Evolutionary conservation across 2,888 invertebrate genomes (phyloP).

Genomic region (Hyles lineata): DNA sequence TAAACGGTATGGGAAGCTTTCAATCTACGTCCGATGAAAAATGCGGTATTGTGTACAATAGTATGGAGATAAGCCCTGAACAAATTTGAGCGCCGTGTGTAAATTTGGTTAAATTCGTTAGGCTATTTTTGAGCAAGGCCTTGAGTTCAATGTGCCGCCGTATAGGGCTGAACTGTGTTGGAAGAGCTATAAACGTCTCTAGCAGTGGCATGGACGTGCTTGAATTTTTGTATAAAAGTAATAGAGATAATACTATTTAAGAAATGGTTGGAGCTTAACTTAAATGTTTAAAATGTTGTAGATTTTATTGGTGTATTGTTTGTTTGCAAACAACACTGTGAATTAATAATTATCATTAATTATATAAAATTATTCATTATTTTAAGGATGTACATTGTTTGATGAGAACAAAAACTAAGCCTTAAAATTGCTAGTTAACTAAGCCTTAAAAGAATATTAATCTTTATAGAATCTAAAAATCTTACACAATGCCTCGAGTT

Average conservation of each 20-base stretch:
- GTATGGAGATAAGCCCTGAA: constrained; percentile 62
- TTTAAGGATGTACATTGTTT: no score
- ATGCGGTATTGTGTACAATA: constrained; percentile 50
- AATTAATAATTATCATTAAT: no score
- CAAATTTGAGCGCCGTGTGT: constrained; percentile 65
- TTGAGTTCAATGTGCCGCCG: constrained; percentile 67
- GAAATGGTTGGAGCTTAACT: neutral
- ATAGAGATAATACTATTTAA: neutral
- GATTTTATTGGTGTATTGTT: no score
- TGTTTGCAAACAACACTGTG: no score
- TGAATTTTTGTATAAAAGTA: neutral
- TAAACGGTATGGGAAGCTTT: constrained; percentile 35
- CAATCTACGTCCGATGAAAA: constrained; percentile 49
- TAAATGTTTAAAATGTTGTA: no score
- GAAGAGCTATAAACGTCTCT: constrained; percentile 14
- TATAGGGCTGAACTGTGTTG: constrained; percentile 50
- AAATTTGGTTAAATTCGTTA: constrained; percentile 73
- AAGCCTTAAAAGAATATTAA: no score
- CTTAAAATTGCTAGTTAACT: no score
- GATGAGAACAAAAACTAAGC: no score
- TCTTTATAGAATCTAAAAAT: no score
- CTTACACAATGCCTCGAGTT: no score
- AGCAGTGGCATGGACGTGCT: constrained; percentile 25
- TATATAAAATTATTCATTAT: no score
- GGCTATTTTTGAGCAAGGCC: constrained; percentile 74